phyloP scores from a whole-genome alignment of 2,113 vertebrate species.

The Pterocles orientalis region DNA sequence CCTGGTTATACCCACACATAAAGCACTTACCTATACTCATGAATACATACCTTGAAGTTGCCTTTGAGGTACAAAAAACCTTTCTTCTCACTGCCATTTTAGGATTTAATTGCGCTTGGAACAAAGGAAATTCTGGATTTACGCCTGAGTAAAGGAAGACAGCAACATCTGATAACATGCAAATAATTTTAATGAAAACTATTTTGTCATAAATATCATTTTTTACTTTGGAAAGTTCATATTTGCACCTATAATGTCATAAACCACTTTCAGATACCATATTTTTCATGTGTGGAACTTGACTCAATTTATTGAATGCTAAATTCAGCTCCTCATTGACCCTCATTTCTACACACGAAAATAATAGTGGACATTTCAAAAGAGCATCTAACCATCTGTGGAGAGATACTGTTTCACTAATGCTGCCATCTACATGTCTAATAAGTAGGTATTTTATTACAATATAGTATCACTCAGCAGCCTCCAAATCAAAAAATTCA shows the following conservation, averaged over 20 bases:
- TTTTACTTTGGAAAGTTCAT: conserved; percentile 42
- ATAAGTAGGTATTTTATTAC: background rate
- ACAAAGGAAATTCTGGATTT: background rate
- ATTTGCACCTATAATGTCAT: conserved; percentile 20
- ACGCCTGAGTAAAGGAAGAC: background rate
- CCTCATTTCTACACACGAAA: background rate
- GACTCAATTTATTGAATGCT: background rate
- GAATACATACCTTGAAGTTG: background rate
- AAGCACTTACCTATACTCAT: background rate
- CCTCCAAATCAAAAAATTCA: background rate
- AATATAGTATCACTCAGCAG: background rate
- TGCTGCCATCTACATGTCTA: background rate
- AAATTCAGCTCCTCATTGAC: background rate
- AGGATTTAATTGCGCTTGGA: background rate
- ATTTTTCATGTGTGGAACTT: background rate
- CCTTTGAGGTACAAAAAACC: background rate
- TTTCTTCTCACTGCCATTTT: background rate
- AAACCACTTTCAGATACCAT: background rate
- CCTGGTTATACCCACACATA: background rate
- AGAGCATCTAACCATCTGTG: background rate
- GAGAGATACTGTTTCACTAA: background rate
- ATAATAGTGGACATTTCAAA: background rate
- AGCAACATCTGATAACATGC: background rate
- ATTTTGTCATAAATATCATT: conserved; percentile 4
- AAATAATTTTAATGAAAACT: conserved; percentile 53